Evolutionary conservation across 2,888 invertebrate species (phyloP).

Genomic region (Lochmaea capreae): DNA sequence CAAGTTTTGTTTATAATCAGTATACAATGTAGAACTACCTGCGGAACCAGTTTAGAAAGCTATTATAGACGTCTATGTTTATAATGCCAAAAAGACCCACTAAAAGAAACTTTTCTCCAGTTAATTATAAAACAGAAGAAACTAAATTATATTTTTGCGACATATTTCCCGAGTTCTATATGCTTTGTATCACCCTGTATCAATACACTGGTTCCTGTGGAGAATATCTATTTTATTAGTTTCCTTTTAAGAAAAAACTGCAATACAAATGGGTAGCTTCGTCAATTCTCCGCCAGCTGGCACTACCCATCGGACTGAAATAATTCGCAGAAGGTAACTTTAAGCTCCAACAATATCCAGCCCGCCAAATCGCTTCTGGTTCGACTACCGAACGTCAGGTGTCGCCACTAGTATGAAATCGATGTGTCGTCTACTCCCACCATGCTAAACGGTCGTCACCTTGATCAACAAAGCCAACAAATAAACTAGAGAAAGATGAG

Average conservation of each 20-base stretch:
- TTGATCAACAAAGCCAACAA: constrained; percentile 58
- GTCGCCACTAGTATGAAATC: constrained; percentile 27
- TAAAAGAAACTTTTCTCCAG: too few relatives aligned
- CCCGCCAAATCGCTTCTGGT: background rate
- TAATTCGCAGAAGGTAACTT: background rate
- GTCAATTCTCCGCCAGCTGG: background rate
- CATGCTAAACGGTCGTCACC: constrained; percentile 54
- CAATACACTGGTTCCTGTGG: too few relatives aligned
- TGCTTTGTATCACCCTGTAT: too few relatives aligned
- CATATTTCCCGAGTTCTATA: too few relatives aligned
- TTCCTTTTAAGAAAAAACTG: background rate
- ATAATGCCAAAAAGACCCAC: too few relatives aligned
- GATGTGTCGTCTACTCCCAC: constrained; percentile 1
- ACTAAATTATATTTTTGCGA: too few relatives aligned
- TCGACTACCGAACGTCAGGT: constrained; percentile 27
- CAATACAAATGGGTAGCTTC: background rate
- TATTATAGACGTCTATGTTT: too few relatives aligned
- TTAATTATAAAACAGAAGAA: too few relatives aligned
- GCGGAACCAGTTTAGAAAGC: too few relatives aligned
- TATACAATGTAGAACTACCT: too few relatives aligned
- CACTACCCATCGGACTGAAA: background rate
- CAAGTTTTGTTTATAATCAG: too few relatives aligned
- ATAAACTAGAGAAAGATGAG: constrained; percentile 15
- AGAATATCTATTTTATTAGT: too few relatives aligned
- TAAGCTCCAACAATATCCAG: background rate